Base-by-base conservation (phyloP, 2,888 invertebrate genomes). In the Charanyca ferruginea region DNA sequence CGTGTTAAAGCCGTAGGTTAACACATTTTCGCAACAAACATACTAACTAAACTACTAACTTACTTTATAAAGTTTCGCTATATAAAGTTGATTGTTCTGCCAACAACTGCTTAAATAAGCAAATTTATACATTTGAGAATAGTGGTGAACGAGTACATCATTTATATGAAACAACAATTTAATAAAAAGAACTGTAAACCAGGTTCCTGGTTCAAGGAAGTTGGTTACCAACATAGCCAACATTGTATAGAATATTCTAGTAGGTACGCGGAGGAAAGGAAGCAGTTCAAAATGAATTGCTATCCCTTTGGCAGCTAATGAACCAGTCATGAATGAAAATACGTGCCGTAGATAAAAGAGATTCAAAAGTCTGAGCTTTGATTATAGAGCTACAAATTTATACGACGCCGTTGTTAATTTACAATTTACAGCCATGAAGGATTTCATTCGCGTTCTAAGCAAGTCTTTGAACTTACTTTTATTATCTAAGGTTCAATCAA, bases 291-390 rank as follows among this genome's bases (percentile, higher is more conserved):
- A 68, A 73, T 64, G 28, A 42, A 60, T 57, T 59, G 28, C 20
- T 44, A 18, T 49, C 52, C 28, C 42, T 63, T 73, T 73, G 45
- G 53, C 28, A 38, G 52, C 22, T 57, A 54, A 77, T 66, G 61
- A 77, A 77, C 44, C 41, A 63, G 57, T 65, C 67, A 67, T 77
- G 78, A 84, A 84, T 77, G 78, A 79, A 81, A 71, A 77, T 77
- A 71, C 52, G 66, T 66, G 55, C n/a, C 16, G 2, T 13, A 22
- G 61, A 70, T 68, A 52, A 67, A 69, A 72, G 57, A 59, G 51
- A 64, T 62, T 80, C 73, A 73, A 62, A 77, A 80, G 71, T 73
- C 61, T 45, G 28, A 62, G 9, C 49, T 66, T 73, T 70, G 66
- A 70, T 66, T 66, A 57, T 41, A 16, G 22, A 73, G 55, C 58